A percentile compares a stretch with the other conserved stretches of the same genome.
phyloP scores from a whole-genome alignment of 2,113 vertebrate species.

The Megaptera novaeangliae region DNA sequence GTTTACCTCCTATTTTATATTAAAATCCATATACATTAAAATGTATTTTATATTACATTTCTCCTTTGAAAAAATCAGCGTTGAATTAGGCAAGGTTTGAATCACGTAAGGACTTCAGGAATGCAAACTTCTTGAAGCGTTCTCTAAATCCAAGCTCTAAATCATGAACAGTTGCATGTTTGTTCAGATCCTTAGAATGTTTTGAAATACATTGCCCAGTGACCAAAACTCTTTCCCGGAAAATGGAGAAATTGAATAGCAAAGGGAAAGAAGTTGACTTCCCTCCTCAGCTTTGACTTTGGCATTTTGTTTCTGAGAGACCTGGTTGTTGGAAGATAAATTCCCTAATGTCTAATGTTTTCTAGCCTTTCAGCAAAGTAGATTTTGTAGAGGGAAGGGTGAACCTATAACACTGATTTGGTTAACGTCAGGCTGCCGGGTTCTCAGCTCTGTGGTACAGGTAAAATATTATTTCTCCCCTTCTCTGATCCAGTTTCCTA shows the following conservation, averaged over 20 bases:
- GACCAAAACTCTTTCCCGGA: not conserved
- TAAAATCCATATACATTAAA: not conserved
- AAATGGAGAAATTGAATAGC: not conserved
- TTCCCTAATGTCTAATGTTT: not conserved
- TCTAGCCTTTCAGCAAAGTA: not conserved
- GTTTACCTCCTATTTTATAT: not conserved
- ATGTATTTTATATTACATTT: not conserved
- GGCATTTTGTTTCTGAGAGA: slow-evolving; percentile 5
- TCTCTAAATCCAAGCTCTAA: not conserved
- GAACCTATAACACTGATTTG: not conserved
- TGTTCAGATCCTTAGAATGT: not conserved
- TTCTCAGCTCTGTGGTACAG: not conserved
- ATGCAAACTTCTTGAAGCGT: not conserved
- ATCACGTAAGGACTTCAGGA: not conserved
- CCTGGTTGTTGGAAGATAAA: not conserved
- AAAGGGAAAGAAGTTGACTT: not conserved
- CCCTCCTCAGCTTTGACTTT: not conserved
- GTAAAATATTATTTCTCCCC: not conserved
- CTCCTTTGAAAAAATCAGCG: not conserved
- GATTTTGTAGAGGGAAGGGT: not conserved
- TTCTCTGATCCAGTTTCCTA: not conserved
- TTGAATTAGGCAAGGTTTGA: not conserved
- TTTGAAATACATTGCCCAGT: not conserved
- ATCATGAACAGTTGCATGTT: not conserved
- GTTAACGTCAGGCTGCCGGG: not conserved